Conservation (phyloP, 2,888 invertebrate species). For the Cryptocheilus praepositus region DNA sequence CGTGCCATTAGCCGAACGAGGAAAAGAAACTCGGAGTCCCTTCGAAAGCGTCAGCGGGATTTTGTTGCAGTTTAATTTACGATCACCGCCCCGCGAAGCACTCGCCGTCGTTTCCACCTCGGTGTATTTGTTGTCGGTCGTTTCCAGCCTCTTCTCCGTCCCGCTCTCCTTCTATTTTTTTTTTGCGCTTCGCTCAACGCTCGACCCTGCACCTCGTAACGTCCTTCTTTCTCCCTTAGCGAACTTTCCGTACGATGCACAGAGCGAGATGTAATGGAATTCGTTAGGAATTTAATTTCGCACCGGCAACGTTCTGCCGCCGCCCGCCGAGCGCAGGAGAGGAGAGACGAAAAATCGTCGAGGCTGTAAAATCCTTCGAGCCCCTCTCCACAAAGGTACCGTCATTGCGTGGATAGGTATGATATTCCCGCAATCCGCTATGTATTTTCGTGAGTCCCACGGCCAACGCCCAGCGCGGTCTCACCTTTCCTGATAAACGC, state of each 20-base stretch:
- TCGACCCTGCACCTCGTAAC: slow-evolving; percentile 18
- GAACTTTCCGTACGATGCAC: slow-evolving; percentile 32
- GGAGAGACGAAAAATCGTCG: slow-evolving; percentile 37
- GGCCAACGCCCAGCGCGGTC: too few species aligned
- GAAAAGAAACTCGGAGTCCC: too few species aligned
- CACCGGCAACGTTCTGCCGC: slow-evolving; percentile 31
- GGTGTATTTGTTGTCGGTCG: neutral
- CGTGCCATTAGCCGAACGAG: too few species aligned
- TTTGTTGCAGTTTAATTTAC: slow-evolving; percentile 27
- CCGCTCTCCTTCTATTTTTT: slow-evolving; percentile 3
- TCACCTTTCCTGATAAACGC: too few species aligned
- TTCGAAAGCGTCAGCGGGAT: neutral
- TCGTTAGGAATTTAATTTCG: slow-evolving; percentile 53
- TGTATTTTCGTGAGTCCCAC: too few species aligned
- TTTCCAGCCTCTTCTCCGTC: slow-evolving; percentile 10
- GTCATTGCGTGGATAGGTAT: too few species aligned
- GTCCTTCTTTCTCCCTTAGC: slow-evolving; percentile 21
- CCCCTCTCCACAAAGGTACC: too few species aligned
- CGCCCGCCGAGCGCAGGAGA: slow-evolving; percentile 22
- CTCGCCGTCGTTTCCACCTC: slow-evolving; percentile 5
- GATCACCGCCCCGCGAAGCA: slow-evolving; percentile 1
- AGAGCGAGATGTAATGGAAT: slow-evolving; percentile 47
- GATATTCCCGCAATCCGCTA: too few species aligned
- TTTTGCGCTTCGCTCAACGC: neutral
- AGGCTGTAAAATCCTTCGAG: slow-evolving; percentile 15